phyloP scores from a whole-genome alignment of 2,113 vertebrate species.

The Gallinago jamesoni region DNA sequence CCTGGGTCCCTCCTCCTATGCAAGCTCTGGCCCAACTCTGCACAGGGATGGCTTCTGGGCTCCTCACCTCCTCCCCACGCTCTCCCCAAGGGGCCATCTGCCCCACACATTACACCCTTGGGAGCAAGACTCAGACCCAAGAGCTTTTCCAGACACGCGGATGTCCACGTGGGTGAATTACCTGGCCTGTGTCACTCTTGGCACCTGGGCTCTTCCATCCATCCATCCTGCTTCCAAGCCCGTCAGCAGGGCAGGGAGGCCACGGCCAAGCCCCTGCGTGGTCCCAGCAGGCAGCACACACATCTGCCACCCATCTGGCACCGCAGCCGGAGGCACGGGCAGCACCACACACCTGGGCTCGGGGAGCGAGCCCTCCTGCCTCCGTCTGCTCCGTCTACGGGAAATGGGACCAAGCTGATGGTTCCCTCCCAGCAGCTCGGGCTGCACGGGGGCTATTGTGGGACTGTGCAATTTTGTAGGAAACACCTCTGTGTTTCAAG shows the following conservation, averaged over 20 bases:
- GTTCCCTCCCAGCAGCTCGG: not conserved
- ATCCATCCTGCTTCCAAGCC: not conserved
- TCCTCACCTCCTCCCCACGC: not conserved
- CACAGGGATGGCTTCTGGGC: not conserved
- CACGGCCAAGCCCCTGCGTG: not conserved
- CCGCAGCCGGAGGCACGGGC: not conserved
- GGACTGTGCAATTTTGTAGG: not conserved
- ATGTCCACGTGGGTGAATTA: rapidly evolving
- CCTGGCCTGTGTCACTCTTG: not conserved
- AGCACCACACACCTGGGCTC: not conserved
- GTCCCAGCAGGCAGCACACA: not conserved
- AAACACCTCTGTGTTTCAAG: not conserved
- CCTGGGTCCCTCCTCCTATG: not conserved
- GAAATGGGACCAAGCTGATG: not conserved
- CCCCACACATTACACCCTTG: too few relatives aligned
- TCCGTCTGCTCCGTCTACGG: not conserved
- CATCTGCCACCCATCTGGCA: not conserved
- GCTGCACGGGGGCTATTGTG: not conserved
- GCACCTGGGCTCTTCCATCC: not conserved
- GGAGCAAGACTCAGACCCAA: rapidly evolving
- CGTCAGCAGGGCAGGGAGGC: not conserved
- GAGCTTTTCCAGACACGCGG: not conserved
- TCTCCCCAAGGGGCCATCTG: not conserved
- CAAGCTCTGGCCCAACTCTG: not conserved
- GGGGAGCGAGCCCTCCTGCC: rapidly evolving